These are phyloP conservation scores for Nothocercus julius DNA, from an alignment of 2,113 vertebrate genomes.

Conservation along the genomic window DNA sequence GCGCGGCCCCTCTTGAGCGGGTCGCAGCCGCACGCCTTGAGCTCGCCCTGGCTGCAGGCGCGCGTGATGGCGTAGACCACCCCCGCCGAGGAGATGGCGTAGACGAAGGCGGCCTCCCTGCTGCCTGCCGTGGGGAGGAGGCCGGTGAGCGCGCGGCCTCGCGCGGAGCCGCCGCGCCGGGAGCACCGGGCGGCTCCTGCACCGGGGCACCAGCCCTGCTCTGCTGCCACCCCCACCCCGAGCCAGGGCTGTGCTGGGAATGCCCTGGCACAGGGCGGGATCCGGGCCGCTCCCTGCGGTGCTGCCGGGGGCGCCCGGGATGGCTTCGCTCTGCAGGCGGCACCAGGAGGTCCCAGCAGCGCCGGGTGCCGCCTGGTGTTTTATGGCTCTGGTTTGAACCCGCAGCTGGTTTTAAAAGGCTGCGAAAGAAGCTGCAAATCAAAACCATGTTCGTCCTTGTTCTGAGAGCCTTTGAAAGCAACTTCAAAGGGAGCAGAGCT, in stretches of 20 bases:
- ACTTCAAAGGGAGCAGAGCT: conserved; percentile 63
- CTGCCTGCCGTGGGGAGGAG: conserved; percentile 80
- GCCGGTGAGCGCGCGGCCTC: neutral
- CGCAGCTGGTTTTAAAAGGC: conserved; percentile 64
- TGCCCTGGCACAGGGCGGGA: too few relatives aligned
- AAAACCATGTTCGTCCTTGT: conserved; percentile 60
- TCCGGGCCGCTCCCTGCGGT: too few relatives aligned
- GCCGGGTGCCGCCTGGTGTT: conserved; percentile 21
- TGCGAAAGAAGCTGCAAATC: conserved; percentile 74
- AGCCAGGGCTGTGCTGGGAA: too few relatives aligned
- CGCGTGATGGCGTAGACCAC: conserved; percentile 95
- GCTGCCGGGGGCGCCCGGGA: too few relatives aligned
- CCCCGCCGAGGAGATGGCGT: conserved; percentile 95
- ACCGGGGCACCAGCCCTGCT: too few relatives aligned
- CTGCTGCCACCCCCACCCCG: too few relatives aligned
- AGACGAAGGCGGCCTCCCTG: conserved; percentile 95
- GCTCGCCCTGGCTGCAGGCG: conserved; percentile 95
- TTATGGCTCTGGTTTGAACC: conserved; percentile 56
- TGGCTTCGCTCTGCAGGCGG: too few relatives aligned
- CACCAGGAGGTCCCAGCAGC: neutral
- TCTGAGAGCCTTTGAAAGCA: conserved; percentile 47
- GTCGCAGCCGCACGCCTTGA: conserved; percentile 92
- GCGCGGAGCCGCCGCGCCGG: too few relatives aligned
- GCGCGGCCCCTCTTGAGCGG: conserved; percentile 89
- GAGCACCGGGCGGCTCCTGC: too few relatives aligned